phyloP scores from a whole-genome alignment of 2,113 vertebrate genomes.

The Fulmarus glacialis region DNA sequence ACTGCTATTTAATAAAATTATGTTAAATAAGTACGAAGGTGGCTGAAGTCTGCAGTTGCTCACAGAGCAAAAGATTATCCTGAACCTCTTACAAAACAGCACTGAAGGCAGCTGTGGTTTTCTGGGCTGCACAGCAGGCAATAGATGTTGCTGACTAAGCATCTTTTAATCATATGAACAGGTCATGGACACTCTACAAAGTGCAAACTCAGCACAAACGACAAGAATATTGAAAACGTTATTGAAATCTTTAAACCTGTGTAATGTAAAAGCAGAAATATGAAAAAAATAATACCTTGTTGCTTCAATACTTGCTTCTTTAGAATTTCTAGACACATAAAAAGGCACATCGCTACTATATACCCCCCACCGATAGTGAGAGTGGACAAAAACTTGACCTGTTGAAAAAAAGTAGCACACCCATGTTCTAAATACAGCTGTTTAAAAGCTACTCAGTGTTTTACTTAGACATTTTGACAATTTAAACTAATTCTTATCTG shows the following conservation, averaged over 20 bases:
- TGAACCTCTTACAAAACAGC: not conserved
- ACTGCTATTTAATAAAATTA: not conserved
- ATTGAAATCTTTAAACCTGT: not conserved
- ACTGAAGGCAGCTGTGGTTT: not conserved
- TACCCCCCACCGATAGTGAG: constrained; percentile 79
- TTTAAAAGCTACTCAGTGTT: not conserved
- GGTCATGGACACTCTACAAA: not conserved
- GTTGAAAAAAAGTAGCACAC: not conserved
- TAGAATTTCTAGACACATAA: constrained; percentile 40
- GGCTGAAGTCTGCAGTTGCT: not conserved
- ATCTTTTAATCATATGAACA: not conserved
- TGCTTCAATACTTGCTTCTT: not conserved
- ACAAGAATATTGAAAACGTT: not conserved
- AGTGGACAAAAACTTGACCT: constrained; percentile 76
- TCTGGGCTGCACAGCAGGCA: not conserved
- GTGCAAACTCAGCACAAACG: not conserved
- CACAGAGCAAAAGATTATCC: not conserved
- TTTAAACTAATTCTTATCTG: not conserved
- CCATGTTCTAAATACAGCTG: not conserved
- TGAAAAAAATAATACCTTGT: constrained; percentile 62
- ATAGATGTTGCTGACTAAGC: not conserved
- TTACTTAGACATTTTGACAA: not conserved
- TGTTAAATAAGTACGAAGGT: not conserved
- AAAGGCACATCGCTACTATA: constrained; percentile 57
- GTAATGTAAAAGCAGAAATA: not conserved